Conservation (phyloP, 1,140 invertebrate genomes). For the Lepidurus apus region DNA sequence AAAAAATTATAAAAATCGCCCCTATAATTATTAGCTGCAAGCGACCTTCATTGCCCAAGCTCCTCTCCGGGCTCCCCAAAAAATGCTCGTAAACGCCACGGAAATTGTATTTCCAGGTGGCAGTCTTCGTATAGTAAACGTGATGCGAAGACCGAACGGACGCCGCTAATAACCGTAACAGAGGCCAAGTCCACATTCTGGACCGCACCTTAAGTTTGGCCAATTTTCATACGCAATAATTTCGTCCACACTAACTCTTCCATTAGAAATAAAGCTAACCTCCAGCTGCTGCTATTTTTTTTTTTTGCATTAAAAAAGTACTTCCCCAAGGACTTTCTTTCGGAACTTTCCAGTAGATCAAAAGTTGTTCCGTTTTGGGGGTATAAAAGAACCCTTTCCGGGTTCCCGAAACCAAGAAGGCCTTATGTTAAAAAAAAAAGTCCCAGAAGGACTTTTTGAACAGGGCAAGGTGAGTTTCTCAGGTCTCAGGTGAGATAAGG, state of each 20-base stretch:
- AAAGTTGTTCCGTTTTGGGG: too few species aligned
- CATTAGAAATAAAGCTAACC: neutral
- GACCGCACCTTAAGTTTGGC: too few species aligned
- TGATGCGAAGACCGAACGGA: neutral
- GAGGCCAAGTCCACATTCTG: neutral
- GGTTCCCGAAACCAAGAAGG: too few species aligned
- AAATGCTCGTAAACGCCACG: neutral
- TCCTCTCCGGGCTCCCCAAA: neutral
- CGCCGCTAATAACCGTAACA: neutral
- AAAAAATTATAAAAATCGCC: neutral
- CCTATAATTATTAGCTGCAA: constrained; percentile 9
- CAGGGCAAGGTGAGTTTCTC: neutral
- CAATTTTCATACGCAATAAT: too few species aligned
- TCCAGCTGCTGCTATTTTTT: neutral
- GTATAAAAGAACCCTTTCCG: too few species aligned
- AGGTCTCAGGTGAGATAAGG: neutral
- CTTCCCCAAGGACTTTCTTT: neutral
- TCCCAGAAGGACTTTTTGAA: too few species aligned
- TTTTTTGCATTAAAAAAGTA: neutral
- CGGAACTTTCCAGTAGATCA: neutral
- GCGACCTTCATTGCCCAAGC: neutral
- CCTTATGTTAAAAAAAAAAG: too few species aligned
- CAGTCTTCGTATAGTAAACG: neutral
- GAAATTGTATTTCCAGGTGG: neutral
- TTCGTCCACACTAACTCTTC: neutral